Evolutionary conservation across 2,888 invertebrate genomes (phyloP), one percentile per base, ranked within the genome.

Genomic region (Lamellibrachia satsuma): DNA sequence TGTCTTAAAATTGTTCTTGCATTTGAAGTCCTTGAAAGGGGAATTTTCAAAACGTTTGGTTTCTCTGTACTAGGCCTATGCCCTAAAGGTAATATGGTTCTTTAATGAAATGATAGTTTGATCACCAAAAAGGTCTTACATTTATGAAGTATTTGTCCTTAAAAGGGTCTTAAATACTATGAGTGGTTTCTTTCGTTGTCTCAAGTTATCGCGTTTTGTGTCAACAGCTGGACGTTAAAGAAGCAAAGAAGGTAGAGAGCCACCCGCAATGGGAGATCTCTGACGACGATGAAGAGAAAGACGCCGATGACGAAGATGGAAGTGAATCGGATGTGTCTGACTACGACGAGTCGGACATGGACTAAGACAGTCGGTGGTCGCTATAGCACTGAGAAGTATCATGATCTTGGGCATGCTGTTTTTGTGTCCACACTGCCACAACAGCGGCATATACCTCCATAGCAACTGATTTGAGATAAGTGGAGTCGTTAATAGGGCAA

Each of bases 251-350:
- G 95, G 97, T 99, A 95, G 98, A 98, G 94, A 98, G 98, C 96
- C 99, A 99, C 97, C 99, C 99, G n/a, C 99, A 99, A 97, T 99
- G 99, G 99, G 98, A 99, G 95, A 98, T 99, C 96, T 98, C 98
- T 94, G 98, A 99, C 51, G 96, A 96, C 96, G 98, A 99, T 92
- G 99, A 99, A 96, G 98, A 98, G 93, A 75, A 75, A 75, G 95
- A 96, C 27, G 94, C 95, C 52, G 95, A 95, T 75, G 95, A 95
- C 9, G 94, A 92, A 9, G 94, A 95, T 1, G 95, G 94, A 52
- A 93, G 94, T 0, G 97, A 97, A 92, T 97, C 97, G 94, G 94
- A 94, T 7, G 91, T 91, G 57, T 95, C 95, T 75, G 95, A 95
- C 52, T 96, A 97, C 94, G 95, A 75, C 22, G 75, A 75, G 22